Conservation (phyloP, 2,797 vertebrate genomes). For the Saxicola maurus region DNA sequence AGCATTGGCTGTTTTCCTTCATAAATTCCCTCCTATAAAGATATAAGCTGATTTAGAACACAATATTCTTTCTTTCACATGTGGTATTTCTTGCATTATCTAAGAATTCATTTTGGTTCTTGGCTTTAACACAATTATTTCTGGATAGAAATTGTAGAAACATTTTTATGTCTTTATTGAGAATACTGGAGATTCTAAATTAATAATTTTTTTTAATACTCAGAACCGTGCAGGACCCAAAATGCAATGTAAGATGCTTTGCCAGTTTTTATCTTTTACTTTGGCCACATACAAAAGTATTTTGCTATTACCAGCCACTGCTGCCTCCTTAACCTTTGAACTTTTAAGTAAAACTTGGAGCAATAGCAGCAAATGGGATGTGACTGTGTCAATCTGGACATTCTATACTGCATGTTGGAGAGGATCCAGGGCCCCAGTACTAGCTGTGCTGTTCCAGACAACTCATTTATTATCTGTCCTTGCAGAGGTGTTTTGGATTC, state of each 20-base stretch:
- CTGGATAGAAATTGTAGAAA: neutral
- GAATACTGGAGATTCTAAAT: neutral
- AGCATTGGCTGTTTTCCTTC: neutral
- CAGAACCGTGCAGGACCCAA: neutral
- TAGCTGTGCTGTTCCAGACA: neutral
- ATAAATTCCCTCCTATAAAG: neutral
- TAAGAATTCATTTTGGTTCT: neutral
- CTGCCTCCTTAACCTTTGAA: neutral
- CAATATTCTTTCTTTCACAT: neutral
- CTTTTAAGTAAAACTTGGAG: neutral
- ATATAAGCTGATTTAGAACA: neutral
- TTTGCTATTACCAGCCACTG: neutral
- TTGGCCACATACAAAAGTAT: neutral
- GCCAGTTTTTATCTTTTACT: neutral
- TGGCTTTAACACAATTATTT: neutral
- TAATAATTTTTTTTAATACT: neutral
- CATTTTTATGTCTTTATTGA: neutral
- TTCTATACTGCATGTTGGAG: neutral
- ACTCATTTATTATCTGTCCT: neutral
- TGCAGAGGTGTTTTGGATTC: neutral
- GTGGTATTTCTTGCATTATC: neutral
- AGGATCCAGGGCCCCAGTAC: neutral
- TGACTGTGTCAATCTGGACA: neutral
- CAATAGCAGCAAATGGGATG: neutral
- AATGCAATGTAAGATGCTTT: neutral